Conservation (phyloP, 2,888 invertebrate genomes). For the Polydesmus complanatus region DNA sequence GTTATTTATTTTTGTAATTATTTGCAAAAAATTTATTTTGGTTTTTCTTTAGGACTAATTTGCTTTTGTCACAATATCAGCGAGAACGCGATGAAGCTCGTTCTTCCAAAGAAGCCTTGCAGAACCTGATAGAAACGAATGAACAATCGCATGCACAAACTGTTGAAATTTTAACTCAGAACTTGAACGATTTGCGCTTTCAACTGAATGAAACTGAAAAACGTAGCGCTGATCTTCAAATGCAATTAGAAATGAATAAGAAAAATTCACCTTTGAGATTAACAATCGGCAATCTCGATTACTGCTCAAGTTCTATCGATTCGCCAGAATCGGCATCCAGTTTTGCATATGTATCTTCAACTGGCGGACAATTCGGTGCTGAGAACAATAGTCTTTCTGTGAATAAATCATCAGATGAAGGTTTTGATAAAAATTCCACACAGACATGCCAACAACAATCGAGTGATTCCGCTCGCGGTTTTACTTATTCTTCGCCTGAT, state of each 20-base stretch:
- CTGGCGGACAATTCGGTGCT: background rate
- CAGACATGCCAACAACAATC: background rate
- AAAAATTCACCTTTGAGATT: background rate
- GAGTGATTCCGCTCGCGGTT: too few species aligned
- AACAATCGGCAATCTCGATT: background rate
- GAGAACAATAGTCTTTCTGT: too few species aligned
- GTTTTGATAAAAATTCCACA: background rate
- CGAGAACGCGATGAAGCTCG: background rate
- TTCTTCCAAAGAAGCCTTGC: background rate
- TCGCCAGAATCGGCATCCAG: conserved; percentile 9
- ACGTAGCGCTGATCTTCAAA: background rate
- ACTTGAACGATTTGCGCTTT: too few species aligned
- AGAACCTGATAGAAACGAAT: background rate
- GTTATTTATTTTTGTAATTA: background rate
- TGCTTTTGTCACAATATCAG: background rate
- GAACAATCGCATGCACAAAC: background rate
- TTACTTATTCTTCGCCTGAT: conserved; percentile 21
- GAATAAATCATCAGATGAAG: background rate
- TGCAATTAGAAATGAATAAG: background rate
- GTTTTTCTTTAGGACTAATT: too few species aligned
- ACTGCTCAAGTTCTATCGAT: conserved; percentile 1
- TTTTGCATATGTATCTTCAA: background rate
- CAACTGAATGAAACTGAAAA: too few species aligned
- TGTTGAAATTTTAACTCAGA: background rate
- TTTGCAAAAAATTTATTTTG: background rate